Evolutionary conservation across 1,140 invertebrate species (phyloP).

Genomic region (Daktulosphaira vitifoliae): DNA sequence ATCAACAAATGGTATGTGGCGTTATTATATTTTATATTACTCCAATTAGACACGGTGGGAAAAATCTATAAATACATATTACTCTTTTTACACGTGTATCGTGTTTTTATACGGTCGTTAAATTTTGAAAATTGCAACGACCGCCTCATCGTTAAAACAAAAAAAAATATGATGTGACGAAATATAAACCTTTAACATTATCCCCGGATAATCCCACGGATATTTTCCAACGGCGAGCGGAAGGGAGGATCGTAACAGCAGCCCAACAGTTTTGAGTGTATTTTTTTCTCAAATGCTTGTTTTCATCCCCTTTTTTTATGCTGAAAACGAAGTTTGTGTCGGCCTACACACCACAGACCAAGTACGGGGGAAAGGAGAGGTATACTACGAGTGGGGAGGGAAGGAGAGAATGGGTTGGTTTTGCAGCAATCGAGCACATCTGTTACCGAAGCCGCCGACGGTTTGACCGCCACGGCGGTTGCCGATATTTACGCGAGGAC

Average conservation of each 20-base stretch:
- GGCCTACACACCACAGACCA: no score
- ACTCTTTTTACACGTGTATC: no score
- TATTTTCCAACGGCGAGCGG: neutral
- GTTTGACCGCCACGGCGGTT: slow-evolving; percentile 29
- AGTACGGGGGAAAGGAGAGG: no score
- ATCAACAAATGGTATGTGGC: neutral
- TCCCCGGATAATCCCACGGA: slow-evolving; percentile 19
- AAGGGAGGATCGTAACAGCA: no score
- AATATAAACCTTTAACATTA: neutral
- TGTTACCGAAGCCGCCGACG: slow-evolving; percentile 10
- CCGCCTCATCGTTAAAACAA: no score
- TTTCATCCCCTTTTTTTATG: slow-evolving; percentile 12
- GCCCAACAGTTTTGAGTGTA: no score
- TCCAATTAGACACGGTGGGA: slow-evolving; percentile 11
- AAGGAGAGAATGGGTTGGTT: neutral
- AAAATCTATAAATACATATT: no score
- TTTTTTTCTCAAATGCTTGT: no score
- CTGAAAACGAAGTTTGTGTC: slow-evolving; percentile 31
- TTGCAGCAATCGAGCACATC: slow-evolving; percentile 28
- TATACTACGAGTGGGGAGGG: no score
- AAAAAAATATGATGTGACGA: slow-evolving; percentile 9
- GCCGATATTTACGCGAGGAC: slow-evolving; percentile 25
- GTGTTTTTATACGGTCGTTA: no score
- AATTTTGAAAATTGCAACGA: no score
- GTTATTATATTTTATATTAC: neutral